Evolutionary conservation across 2,113 vertebrate species (phyloP).

Genomic region (Clarias magur): DNA sequence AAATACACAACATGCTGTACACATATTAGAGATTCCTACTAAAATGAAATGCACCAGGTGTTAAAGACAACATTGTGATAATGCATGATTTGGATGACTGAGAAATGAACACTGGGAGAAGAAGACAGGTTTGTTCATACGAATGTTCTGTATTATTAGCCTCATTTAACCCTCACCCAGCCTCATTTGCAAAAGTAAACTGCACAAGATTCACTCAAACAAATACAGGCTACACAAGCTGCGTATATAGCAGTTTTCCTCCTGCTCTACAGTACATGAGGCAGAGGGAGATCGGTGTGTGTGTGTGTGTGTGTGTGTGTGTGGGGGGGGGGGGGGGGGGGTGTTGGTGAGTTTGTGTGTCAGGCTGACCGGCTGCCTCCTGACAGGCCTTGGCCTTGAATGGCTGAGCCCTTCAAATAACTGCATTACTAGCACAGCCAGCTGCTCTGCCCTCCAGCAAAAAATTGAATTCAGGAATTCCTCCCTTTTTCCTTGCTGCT

Average conservation of each 20-base stretch:
- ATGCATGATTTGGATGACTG: slow-evolving; percentile 37
- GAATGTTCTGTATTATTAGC: slow-evolving; percentile 30
- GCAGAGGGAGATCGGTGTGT: slow-evolving; percentile 27
- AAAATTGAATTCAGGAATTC: slow-evolving; percentile 93
- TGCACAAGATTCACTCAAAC: neutral
- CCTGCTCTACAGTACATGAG: neutral
- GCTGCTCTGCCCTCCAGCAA: slow-evolving; percentile 81
- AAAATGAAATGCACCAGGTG: slow-evolving; percentile 40
- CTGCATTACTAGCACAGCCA: slow-evolving; percentile 93
- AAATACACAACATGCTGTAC: slow-evolving; percentile 36
- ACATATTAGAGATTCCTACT: slow-evolving; percentile 43
- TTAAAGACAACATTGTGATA: slow-evolving; percentile 46
- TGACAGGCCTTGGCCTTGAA: slow-evolving; percentile 71
- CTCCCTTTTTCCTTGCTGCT: slow-evolving; percentile 56
- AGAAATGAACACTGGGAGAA: slow-evolving; percentile 23
- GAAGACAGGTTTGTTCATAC: slow-evolving; percentile 14
- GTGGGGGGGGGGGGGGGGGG: slow-evolving; percentile 57
- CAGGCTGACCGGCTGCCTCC: slow-evolving; percentile 66
- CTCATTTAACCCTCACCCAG: slow-evolving; percentile 33
- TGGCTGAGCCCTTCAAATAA: slow-evolving; percentile 89
- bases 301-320: slow-evolving; percentile 29
- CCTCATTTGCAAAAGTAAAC: neutral
- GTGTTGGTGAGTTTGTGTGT: slow-evolving; percentile 51
- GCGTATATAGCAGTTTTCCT: slow-evolving; percentile 52
- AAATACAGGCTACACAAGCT: slow-evolving; percentile 42